phyloP scores from a whole-genome alignment of 2,888 invertebrate species.

The Crocallis elinguaria region DNA sequence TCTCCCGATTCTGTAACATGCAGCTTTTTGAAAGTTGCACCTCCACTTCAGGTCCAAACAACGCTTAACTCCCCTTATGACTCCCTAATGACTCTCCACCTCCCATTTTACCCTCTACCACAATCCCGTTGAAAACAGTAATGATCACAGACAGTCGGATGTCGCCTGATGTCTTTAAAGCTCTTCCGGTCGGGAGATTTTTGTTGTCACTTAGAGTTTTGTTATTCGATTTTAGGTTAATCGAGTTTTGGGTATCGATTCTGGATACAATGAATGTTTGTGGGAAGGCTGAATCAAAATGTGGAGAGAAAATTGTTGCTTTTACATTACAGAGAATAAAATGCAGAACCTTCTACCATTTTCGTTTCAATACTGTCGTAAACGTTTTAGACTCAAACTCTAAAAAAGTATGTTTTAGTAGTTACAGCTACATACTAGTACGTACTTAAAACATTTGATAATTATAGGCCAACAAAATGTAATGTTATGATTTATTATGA shows the following conservation, averaged over 20 bases:
- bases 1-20: constrained; percentile 24
- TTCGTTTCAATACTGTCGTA: no score
- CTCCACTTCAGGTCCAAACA: constrained; percentile 33
- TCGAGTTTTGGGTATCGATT: constrained; percentile 22
- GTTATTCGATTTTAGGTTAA: constrained; percentile 35
- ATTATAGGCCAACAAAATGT: no score
- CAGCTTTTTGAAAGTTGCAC: constrained; percentile 30
- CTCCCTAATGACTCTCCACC: constrained; percentile 33
- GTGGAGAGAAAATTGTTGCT: no score
- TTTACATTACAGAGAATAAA: no score
- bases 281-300: neutral
- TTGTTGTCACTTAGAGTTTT: constrained; percentile 36
- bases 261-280: neutral
- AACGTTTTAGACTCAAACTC: no score
- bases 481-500: neutral
- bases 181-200: constrained; percentile 36
- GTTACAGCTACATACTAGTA: no score
- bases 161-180: constrained; percentile 42
- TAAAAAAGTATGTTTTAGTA: no score
- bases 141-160: constrained; percentile 42
- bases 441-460: no score
- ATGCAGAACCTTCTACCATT: no score
- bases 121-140: constrained; percentile 44
- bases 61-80: constrained; percentile 30
- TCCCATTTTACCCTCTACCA: constrained; percentile 28